phyloP scores from a whole-genome alignment of 2,797 vertebrate genomes.

The Agapornis canus region DNA sequence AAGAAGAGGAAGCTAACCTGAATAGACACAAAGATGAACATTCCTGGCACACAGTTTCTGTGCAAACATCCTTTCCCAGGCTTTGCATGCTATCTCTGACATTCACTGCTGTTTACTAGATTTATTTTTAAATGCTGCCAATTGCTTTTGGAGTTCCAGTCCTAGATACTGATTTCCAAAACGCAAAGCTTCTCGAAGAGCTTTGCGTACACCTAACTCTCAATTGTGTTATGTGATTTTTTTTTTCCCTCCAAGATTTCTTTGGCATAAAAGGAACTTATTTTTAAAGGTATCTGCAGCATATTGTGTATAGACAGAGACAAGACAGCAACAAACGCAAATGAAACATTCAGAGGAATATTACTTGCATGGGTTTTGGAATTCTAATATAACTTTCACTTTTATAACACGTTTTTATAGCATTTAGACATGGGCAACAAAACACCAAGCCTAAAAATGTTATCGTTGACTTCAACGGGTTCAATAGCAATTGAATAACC shows the following conservation, averaged over 20 bases:
- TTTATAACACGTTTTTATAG: neutral
- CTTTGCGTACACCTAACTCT: neutral
- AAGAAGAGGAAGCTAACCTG: neutral
- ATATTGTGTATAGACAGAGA: neutral
- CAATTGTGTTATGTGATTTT: neutral
- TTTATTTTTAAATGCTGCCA: neutral
- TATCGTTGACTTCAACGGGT: neutral
- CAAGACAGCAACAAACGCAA: neutral
- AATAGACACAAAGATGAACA: neutral
- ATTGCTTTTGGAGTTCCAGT: neutral
- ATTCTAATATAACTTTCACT: neutral
- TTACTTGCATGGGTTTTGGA: neutral
- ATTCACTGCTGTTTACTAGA: neutral
- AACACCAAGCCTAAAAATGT: neutral
- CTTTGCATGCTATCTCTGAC: neutral
- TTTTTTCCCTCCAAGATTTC: neutral
- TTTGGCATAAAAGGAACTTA: neutral
- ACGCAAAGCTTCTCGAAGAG: neutral
- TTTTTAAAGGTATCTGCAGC: neutral
- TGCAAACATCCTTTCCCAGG: neutral
- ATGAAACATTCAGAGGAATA: neutral
- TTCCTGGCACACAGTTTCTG: neutral
- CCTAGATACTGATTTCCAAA: neutral
- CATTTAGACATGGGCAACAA: neutral
- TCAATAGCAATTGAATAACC: neutral